Conservation (phyloP, 2,888 invertebrate genomes). For the Drosophila subsilvestris region DNA sequence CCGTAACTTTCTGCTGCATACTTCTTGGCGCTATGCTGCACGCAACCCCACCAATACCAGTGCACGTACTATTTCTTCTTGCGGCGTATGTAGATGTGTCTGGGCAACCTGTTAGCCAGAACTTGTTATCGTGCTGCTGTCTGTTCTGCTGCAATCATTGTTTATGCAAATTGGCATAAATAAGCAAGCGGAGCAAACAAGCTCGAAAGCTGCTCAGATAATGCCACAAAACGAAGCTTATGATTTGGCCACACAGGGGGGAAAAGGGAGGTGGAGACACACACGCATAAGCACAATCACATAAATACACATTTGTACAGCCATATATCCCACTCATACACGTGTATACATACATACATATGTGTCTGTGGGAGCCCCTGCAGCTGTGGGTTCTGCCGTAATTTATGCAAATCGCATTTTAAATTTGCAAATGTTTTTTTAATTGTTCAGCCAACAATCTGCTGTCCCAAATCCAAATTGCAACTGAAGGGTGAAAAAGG, state of each 20-base stretch:
- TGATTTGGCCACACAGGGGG: conserved; percentile 24
- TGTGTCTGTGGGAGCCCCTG: conserved; percentile 30
- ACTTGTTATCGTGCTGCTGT: conserved; percentile 26
- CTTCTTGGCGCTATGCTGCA: conserved; percentile 30
- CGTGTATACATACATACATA: not conserved
- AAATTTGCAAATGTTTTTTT: conserved; percentile 60
- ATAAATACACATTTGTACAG: conserved; percentile 5
- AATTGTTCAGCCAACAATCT: conserved; percentile 54
- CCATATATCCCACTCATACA: not conserved
- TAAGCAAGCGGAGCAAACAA: conserved; percentile 50
- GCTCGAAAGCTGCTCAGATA: conserved; percentile 50
- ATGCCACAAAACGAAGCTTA: conserved; percentile 49
- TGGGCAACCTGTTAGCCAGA: conserved; percentile 43
- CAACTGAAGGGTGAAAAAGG: conserved; percentile 14
- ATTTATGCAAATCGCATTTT: conserved; percentile 59
- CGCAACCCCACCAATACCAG: not conserved
- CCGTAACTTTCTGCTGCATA: conserved; percentile 55
- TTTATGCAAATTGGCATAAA: conserved; percentile 62
- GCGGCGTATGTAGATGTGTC: conserved; percentile 5
- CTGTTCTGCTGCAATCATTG: conserved; percentile 51
- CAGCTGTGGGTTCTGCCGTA: conserved; percentile 37
- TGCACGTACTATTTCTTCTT: not conserved
- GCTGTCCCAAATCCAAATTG: conserved; percentile 10
- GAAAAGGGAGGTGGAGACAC: not conserved
- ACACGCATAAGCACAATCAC: not conserved